Base-by-base conservation (phyloP, 2,113 vertebrate genomes). In the Clarias macrocephalus region DNA sequence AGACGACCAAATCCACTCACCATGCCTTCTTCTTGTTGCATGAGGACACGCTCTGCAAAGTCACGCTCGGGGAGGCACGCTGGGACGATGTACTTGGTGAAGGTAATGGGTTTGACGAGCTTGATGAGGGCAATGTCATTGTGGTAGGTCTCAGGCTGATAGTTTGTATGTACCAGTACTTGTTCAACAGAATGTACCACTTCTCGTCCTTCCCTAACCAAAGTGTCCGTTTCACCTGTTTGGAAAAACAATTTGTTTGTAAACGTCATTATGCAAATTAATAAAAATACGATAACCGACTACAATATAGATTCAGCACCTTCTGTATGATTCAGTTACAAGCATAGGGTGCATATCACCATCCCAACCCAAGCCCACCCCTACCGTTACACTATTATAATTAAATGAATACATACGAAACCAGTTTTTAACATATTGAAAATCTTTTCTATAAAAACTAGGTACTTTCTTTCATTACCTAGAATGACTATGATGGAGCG, bases 91-190 rank as follows among this genome's bases (percentile, higher is more conserved):
- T 93, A 97, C 59, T 85, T 70, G 0, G 92, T 94, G 94, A 97
- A 99, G 0, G 0, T 85, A 86, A 99, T 95, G 15, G 97, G 96
- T 0, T 91, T 92, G 87, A 88, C 92, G 76, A 99, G 87, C 90
- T 95, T 96, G 89, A 99, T 89, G n/a, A 99, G 91, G 0, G 98
- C 96, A 0, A 99, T 98, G 94, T 99, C 98, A 0, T 96, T 97
- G 92, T 97, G 88, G 0, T 96, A 98, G 1, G 96, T 98, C 0
- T 91, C 79, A 0, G 0, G 1, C 1, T 84, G 12, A 72, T 97
- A 99, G 1, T 82, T 91, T 0, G 82, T 87, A 87, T 99, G 98
- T 0, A 93, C 85, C 0, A 96, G 0, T 5, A 96, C 88, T 54
- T 91, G 84, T 0, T 96, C 96, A 60, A 97, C 96, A 0, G 88